A percentile compares a stretch with the other conserved stretches of the same genome.
These are phyloP conservation scores for Lithobates sylvaticus DNA, from an alignment of 2,797 vertebrate species.

Conservation along the genomic window DNA sequence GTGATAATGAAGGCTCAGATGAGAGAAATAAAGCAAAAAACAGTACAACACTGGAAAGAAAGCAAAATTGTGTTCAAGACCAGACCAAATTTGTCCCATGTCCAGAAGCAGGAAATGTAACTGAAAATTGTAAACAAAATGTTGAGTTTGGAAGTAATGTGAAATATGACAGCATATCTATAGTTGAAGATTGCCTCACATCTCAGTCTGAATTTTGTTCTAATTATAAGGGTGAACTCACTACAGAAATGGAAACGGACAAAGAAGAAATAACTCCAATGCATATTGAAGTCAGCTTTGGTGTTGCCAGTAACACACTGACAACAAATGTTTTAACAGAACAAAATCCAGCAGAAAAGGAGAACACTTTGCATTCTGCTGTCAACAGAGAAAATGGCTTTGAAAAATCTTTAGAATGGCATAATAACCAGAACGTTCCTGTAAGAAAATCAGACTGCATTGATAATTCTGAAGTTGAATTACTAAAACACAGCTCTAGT, in stretches of 20 bases:
- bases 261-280: background rate
- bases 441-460: background rate
- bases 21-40: background rate
- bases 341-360: background rate
- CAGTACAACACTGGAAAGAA: background rate
- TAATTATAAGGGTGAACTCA: background rate
- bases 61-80: background rate
- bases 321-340: background rate
- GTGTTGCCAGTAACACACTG: background rate
- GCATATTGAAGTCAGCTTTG: background rate
- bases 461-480: background rate
- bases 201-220: too few relatives aligned
- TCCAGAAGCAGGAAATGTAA: background rate
- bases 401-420: background rate
- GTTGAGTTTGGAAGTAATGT: background rate
- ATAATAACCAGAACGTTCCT: too few relatives aligned
- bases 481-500: background rate
- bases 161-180: background rate
- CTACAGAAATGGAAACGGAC: background rate
- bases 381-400: background rate
- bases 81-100: background rate
- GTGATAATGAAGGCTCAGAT: conserved; percentile 65
- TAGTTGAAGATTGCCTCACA: background rate
- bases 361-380: background rate
- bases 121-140: background rate